phyloP scores from a whole-genome alignment of 2,888 invertebrate genomes.

The Meliscaeva auricollis region DNA sequence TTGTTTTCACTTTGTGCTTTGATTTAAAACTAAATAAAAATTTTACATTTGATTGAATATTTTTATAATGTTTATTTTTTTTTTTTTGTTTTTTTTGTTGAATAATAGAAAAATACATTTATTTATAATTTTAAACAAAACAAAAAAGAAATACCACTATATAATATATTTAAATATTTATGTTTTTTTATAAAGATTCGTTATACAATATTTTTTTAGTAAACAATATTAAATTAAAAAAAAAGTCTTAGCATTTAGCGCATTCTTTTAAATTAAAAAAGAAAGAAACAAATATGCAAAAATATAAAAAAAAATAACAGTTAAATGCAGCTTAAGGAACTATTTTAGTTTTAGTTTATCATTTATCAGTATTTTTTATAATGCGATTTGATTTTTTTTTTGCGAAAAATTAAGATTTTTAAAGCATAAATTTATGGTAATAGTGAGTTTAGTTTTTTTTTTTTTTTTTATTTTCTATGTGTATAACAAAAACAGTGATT shows the following conservation, averaged over 20 bases:
- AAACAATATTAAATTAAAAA: constrained; percentile 37
- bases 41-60: constrained; percentile 55
- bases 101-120: constrained; percentile 71
- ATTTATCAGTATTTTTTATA: constrained; percentile 46
- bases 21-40: constrained; percentile 57
- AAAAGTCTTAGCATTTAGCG: background rate
- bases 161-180: constrained; percentile 27
- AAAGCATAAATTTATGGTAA: constrained; percentile 13
- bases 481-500: background rate
- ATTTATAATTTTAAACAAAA: constrained; percentile 45
- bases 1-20: constrained; percentile 54
- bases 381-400: constrained; percentile 3
- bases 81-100: constrained; percentile 19
- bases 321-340: constrained; percentile 68
- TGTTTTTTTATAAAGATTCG: constrained; percentile 58
- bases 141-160: constrained; percentile 52
- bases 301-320: background rate
- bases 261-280: background rate
- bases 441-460: constrained; percentile 5
- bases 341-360: constrained; percentile 40
- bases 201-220: constrained; percentile 47
- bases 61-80: constrained; percentile 28
- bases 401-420: constrained; percentile 19
- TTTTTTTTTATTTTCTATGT: constrained; percentile 5
- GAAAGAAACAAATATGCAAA: background rate